Evolutionary conservation across 2,888 invertebrate species (phyloP).

Genomic region (Galeopsomyia nigrocyanea): DNA sequence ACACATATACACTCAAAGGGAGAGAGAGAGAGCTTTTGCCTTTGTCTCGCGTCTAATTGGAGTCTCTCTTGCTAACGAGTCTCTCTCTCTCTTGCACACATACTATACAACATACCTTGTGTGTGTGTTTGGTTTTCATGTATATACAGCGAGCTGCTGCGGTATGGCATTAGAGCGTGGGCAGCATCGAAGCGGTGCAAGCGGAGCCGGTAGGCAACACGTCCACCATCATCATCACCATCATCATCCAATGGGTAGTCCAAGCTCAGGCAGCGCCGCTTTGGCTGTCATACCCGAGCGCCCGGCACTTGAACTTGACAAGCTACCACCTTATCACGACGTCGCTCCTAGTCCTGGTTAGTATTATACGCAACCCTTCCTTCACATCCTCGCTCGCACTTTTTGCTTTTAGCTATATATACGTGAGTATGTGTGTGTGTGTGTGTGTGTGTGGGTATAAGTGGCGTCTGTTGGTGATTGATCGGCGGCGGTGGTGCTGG

Average conservation of each 20-base stretch:
- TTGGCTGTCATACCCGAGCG: slow-evolving; percentile 67
- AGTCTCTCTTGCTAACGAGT: too few species aligned
- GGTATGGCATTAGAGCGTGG: slow-evolving; percentile 63
- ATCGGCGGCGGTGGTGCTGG: too few species aligned
- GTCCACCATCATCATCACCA: slow-evolving; percentile 19
- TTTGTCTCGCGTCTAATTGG: too few species aligned
- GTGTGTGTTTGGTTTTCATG: too few species aligned
- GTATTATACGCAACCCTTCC: slow-evolving; percentile 42
- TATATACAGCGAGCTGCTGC: slow-evolving; percentile 65
- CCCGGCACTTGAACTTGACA: slow-evolving; percentile 67
- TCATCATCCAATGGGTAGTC: slow-evolving; percentile 10
- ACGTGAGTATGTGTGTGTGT: too few species aligned
- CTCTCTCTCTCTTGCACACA: neutral
- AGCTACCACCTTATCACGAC: slow-evolving; percentile 68
- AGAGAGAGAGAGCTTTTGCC: too few species aligned
- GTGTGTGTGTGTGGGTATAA: neutral
- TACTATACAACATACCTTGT: too few species aligned
- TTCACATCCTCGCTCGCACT: too few species aligned
- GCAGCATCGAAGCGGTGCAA: slow-evolving; percentile 35
- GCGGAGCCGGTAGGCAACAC: slow-evolving; percentile 8
- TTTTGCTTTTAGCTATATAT: too few species aligned
- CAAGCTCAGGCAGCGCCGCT: slow-evolving; percentile 57
- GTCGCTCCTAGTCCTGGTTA: slow-evolving; percentile 66
- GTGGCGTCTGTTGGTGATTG: too few species aligned
- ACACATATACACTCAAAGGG: too few species aligned